phyloP scores from a whole-genome alignment of 2,888 invertebrate species.

The Aleiodes testaceus region DNA sequence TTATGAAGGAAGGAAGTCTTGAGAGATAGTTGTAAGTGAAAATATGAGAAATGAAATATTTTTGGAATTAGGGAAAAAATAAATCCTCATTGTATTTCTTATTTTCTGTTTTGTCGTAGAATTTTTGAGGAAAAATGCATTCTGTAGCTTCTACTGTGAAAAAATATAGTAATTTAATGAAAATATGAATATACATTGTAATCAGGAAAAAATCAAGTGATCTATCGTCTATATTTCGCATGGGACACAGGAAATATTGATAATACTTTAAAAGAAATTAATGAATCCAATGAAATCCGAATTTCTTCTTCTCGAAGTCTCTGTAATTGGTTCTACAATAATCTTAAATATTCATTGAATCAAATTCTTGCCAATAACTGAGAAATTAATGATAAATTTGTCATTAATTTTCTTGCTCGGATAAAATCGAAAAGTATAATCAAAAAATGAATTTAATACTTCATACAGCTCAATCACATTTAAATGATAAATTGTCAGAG shows the following conservation, averaged over 20 bases:
- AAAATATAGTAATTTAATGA: not conserved
- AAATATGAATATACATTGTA: not conserved
- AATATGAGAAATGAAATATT: slow-evolving; percentile 64
- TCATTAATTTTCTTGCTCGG: no score
- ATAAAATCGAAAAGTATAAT: slow-evolving; percentile 15
- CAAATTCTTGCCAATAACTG: not conserved
- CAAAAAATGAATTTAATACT: slow-evolving; percentile 25
- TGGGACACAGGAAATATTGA: not conserved
- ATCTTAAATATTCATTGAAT: not conserved
- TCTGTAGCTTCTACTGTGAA: slow-evolving; percentile 3
- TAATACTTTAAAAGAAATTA: not conserved
- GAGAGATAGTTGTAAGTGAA: slow-evolving; percentile 53
- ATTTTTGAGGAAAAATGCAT: not conserved
- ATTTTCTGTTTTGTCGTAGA: slow-evolving; percentile 49
- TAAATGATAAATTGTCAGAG: not conserved
- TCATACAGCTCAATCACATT: slow-evolving; percentile 31
- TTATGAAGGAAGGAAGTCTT: slow-evolving; percentile 38
- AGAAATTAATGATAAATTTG: not conserved
- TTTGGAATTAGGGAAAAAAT: slow-evolving; percentile 63
- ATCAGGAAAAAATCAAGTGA: not conserved
- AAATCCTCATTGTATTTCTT: slow-evolving; percentile 54
- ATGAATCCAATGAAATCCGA: slow-evolving; percentile 1
- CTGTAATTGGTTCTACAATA: not conserved
- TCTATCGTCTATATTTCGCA: slow-evolving; percentile 38
- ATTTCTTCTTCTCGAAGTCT: not conserved